Base-by-base conservation (phyloP, 2,888 invertebrate genomes). In the Copidosoma aretas region DNA sequence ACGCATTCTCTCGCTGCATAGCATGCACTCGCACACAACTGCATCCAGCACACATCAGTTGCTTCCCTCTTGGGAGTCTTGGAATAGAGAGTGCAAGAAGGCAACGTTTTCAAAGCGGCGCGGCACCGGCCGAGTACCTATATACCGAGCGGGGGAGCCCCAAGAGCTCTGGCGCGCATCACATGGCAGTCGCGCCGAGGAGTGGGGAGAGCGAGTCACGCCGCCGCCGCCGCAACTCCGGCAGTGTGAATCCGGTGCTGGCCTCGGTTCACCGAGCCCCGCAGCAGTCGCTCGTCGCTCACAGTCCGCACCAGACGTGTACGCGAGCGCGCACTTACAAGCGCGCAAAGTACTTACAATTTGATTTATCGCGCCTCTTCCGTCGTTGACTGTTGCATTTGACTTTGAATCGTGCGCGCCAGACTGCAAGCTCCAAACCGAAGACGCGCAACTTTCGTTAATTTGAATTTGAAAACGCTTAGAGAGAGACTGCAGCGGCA, bases 371-470 rank as follows among this genome's bases (percentile, higher is more conserved):
- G 32, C 32, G 32, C 32, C 32, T 32, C 32, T 32, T 8, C 8
- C 8, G 32, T 32, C 32, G n/a, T n/a, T n/a, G n/a, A n/a, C n/a
- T n/a, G n/a, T n/a, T n/a, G n/a, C 32, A 32, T 32, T n/a, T 32
- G 32, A 5, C 32, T 25, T 52, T 52, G 8, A 10, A n/a, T 8
- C 21, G 58, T 21, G 58, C 39, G 19, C 32, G 17, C 43, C 41
- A 19, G 41, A 41, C 22, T 5, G 10, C 41, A 32, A 92, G 80
- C 85, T 93, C 80, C 92, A 94, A 80, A 88, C 90, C 78, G 8
- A 89, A 89, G 52, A 90, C 91, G 17, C 86, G 89, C 73, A 89
- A 91, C 75, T 86, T 93, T 54, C 88, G 89, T 70, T 90, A 92
- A 81, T 86, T 93, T 75, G 89, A 92, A 32, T 78, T 86, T 93